phyloP scores from a whole-genome alignment of 2,888 invertebrate genomes.

The Ditula angustiorana region DNA sequence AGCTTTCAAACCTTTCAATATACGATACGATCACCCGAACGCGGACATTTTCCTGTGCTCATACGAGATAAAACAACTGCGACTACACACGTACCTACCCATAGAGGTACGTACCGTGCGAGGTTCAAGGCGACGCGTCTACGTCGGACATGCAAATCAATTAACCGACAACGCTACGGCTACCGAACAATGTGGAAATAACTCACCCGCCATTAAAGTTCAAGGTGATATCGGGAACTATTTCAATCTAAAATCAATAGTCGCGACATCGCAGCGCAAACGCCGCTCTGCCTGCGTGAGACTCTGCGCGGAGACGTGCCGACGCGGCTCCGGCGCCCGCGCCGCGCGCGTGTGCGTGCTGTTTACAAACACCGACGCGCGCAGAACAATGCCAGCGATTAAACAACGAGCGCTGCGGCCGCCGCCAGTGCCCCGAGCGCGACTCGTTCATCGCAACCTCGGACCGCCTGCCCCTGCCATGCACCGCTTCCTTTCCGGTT shows the following conservation, averaged over 20 bases:
- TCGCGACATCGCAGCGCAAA: constrained; percentile 70
- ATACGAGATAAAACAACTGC: constrained; percentile 15
- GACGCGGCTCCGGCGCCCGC: constrained; percentile 45
- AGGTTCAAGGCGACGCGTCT: not conserved
- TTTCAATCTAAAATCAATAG: constrained; percentile 77
- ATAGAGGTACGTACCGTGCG: too few relatives aligned
- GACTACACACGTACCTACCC: not conserved
- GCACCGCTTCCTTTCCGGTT: too few relatives aligned
- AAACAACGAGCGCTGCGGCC: constrained; percentile 17
- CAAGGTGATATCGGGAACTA: constrained; percentile 67
- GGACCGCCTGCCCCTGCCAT: too few relatives aligned
- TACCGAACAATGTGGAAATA: constrained; percentile 24
- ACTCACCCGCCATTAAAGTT: constrained; percentile 81
- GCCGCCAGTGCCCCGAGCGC: not conserved
- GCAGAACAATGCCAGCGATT: constrained; percentile 62
- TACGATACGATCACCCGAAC: not conserved
- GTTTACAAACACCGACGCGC: constrained; percentile 73
- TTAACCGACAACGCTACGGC: not conserved
- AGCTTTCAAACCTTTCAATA: constrained; percentile 39
- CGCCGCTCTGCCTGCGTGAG: constrained; percentile 68
- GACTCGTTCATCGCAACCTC: not conserved
- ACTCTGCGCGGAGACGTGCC: constrained; percentile 67
- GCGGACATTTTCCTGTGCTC: constrained; percentile 8
- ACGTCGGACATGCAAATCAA: constrained; percentile 5
- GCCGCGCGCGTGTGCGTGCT: constrained; percentile 58